These are phyloP conservation scores for Rhombomys opimus DNA, from an alignment of 2,113 vertebrate species.

Conservation along the genomic window DNA sequence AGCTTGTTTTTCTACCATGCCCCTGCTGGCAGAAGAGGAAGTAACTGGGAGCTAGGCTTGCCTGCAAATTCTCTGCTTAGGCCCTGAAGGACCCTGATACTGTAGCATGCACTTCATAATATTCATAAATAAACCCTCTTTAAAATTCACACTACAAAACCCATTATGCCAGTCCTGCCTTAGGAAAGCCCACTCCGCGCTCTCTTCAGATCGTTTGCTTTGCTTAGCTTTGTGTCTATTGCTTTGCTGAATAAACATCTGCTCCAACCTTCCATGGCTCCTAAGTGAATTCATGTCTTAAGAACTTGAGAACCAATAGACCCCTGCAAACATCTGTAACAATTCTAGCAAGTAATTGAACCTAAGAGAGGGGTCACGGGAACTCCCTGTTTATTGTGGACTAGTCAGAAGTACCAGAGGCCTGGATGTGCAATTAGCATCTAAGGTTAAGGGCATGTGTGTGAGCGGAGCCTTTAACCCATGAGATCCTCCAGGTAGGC, in stretches of 20 bases:
- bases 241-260: not conserved
- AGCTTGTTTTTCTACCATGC: not conserved
- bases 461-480: not conserved
- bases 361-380: not conserved
- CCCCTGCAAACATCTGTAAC: not conserved
- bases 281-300: not conserved
- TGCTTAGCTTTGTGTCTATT: not conserved
- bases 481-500: not conserved
- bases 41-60: not conserved
- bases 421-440: not conserved
- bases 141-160: not conserved
- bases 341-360: not conserved
- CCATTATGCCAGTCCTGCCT: not conserved
- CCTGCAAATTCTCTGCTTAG: not conserved
- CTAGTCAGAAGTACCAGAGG: not conserved
- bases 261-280: no score
- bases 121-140: not conserved
- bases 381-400: not conserved
- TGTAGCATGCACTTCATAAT: not conserved
- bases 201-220: not conserved
- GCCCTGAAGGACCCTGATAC: not conserved
- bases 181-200: not conserved
- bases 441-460: not conserved
- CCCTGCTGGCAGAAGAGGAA: not conserved
- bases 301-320: not conserved